Evolutionary conservation across 2,888 invertebrate species (phyloP).

Genomic region (Eumacrocentrus americanus): DNA sequence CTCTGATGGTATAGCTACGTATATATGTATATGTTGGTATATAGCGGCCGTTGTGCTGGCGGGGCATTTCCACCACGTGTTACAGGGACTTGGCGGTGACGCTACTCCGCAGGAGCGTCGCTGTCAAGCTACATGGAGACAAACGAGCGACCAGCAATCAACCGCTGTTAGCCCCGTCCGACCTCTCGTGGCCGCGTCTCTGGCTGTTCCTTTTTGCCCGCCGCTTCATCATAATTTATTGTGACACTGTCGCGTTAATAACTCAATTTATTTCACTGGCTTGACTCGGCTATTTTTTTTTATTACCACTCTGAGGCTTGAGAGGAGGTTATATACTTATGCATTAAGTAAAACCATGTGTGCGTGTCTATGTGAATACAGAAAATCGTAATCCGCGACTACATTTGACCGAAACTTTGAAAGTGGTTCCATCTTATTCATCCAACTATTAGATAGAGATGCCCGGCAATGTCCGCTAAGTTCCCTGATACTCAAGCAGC

Average conservation of each 20-base stretch:
- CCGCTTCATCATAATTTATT: constrained; percentile 62
- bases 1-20: too few species aligned
- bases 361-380: too few species aligned
- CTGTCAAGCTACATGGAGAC: constrained; percentile 60
- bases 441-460: too few species aligned
- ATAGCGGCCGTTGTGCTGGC: constrained; percentile 3
- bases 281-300: constrained; percentile 26
- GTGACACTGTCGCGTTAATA: constrained; percentile 61
- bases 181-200: constrained; percentile 58
- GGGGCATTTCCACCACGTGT: constrained; percentile 32
- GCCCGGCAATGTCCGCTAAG: too few species aligned
- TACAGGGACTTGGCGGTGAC: constrained; percentile 39
- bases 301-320: too few species aligned
- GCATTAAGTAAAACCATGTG: too few species aligned
- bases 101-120: constrained; percentile 52
- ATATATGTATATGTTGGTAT: constrained; percentile 26
- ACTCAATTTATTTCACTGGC: constrained; percentile 61
- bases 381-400: too few species aligned
- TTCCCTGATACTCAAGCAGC: too few species aligned
- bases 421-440: too few species aligned
- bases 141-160: constrained; percentile 61
- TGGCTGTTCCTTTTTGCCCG: constrained; percentile 57
- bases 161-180: constrained; percentile 59
- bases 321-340: too few species aligned
- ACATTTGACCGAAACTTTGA: too few species aligned